These are phyloP conservation scores for Subanguina moxae DNA, from an alignment of 1,140 invertebrate species.

Conservation along the genomic window DNA sequence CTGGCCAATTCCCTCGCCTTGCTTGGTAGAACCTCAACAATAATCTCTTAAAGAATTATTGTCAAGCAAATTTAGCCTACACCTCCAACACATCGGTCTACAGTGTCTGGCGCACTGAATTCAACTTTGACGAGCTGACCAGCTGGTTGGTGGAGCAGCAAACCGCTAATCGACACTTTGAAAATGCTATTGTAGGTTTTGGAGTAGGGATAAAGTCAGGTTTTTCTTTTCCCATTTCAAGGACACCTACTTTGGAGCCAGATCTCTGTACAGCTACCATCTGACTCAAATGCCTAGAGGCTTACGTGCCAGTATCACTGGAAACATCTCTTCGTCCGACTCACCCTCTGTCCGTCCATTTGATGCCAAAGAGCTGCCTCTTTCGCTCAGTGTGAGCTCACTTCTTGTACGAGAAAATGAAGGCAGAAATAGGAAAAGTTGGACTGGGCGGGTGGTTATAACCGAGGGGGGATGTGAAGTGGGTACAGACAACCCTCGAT, in stretches of 20 bases:
- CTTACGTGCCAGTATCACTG: conserved; percentile 12
- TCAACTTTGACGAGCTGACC: conserved; percentile 33
- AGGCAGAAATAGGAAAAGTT: too few relatives aligned
- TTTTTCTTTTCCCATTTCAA: background rate
- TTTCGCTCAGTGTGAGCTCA: conserved; percentile 21
- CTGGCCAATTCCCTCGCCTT: conserved; percentile 34
- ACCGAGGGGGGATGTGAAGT: too few relatives aligned
- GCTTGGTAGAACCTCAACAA: too few relatives aligned
- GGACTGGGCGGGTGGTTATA: too few relatives aligned
- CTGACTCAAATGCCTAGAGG: conserved; percentile 14
- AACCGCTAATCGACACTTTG: conserved; percentile 28
- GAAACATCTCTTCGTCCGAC: conserved; percentile 12
- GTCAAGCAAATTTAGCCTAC: conserved; percentile 31
- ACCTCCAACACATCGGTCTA: conserved; percentile 33
- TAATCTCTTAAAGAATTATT: background rate
- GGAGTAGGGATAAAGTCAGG: background rate
- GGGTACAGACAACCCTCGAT: background rate
- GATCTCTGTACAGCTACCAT: conserved; percentile 27
- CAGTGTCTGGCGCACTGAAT: conserved; percentile 27
- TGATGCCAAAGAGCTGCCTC: conserved; percentile 32
- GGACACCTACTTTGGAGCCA: conserved; percentile 43
- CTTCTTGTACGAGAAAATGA: conserved; percentile 3
- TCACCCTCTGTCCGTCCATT: conserved; percentile 17
- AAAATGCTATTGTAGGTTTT: conserved; percentile 40
- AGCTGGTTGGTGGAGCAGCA: conserved; percentile 43